Percentiles rank a stretch among this genome's conserved stretches.
These are phyloP conservation scores for Dasypolia templi DNA, from an alignment of 2,888 invertebrate species.

Conservation along the genomic window DNA sequence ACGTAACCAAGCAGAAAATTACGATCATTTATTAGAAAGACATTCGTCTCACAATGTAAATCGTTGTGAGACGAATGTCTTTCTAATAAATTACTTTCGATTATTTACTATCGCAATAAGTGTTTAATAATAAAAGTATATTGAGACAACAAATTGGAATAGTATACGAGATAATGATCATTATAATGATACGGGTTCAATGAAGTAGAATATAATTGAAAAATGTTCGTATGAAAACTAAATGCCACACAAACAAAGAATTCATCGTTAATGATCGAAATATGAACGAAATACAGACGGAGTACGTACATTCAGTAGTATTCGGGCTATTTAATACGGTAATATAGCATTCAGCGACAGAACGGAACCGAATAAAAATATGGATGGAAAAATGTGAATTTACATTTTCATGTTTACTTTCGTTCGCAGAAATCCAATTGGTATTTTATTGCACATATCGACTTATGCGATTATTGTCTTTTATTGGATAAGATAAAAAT, in stretches of 20 bases:
- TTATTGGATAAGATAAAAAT: not conserved
- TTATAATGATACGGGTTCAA: not conserved
- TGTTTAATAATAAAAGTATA: conserved; percentile 12
- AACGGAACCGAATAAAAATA: conserved; percentile 31
- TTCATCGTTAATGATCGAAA: conserved; percentile 43
- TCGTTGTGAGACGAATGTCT: too few species aligned
- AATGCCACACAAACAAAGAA: conserved; percentile 46
- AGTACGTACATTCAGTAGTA: conserved; percentile 9
- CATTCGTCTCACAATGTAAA: conserved; percentile 28
- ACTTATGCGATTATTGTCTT: conserved; percentile 3
- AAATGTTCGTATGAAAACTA: conserved; percentile 19
- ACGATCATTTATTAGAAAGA: conserved; percentile 46
- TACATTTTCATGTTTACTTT: conserved; percentile 26
- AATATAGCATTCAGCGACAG: conserved; percentile 19
- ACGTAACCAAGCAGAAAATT: conserved; percentile 49
- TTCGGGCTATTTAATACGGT: conserved; percentile 28
- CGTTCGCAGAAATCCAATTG: conserved; percentile 9
- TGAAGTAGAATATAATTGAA: not conserved
- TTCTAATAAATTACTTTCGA: too few species aligned
- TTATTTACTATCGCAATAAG: conserved; percentile 24
- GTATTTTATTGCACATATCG: conserved; percentile 29
- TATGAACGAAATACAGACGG: conserved; percentile 25
- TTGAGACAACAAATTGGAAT: not conserved
- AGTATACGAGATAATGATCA: conserved; percentile 5
- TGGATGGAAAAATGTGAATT: conserved; percentile 32